Percentiles rank a stretch among this genome's conserved stretches.
These are phyloP conservation scores for Silurus aristotelis DNA, from an alignment of 2,797 vertebrate species.

Conservation along the genomic window DNA sequence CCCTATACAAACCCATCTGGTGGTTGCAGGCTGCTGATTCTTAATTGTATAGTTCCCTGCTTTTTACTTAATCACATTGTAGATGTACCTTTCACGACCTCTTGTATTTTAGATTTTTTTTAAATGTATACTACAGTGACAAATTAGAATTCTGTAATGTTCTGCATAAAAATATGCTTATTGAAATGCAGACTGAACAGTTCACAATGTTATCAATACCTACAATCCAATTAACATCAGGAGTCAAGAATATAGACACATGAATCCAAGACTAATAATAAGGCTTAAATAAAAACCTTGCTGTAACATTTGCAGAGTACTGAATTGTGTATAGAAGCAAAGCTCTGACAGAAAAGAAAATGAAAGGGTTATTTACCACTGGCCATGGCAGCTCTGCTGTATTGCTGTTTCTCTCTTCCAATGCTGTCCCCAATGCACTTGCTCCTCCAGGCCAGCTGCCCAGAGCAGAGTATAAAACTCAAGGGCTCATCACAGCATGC, in stretches of 20 bases:
- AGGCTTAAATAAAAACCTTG: slow-evolving; percentile 13
- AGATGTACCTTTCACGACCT: neutral
- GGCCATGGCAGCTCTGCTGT: slow-evolving; percentile 80
- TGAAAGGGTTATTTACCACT: slow-evolving; percentile 74
- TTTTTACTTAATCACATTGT: slow-evolving; percentile 1
- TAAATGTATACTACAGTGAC: too few relatives aligned
- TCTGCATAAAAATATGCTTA: neutral
- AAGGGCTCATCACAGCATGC: slow-evolving; percentile 51
- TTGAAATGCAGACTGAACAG: neutral
- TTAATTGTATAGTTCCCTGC: neutral
- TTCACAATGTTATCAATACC: neutral
- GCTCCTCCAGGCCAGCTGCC: slow-evolving; percentile 68
- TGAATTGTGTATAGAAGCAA: slow-evolving; percentile 1
- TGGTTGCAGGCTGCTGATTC: neutral
- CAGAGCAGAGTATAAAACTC: slow-evolving; percentile 54
- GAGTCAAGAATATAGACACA: slow-evolving; percentile 2
- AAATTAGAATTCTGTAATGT: neutral
- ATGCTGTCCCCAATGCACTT: slow-evolving; percentile 72
- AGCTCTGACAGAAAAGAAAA: slow-evolving; percentile 6
- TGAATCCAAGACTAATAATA: slow-evolving; percentile 2
- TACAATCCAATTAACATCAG: neutral
- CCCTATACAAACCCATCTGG: neutral
- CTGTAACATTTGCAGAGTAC: neutral
- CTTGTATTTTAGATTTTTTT: too few relatives aligned
- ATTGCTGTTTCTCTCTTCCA: slow-evolving; percentile 62